Base-by-base conservation (phyloP, 2,888 invertebrate species). In the Tipula vernalis region DNA sequence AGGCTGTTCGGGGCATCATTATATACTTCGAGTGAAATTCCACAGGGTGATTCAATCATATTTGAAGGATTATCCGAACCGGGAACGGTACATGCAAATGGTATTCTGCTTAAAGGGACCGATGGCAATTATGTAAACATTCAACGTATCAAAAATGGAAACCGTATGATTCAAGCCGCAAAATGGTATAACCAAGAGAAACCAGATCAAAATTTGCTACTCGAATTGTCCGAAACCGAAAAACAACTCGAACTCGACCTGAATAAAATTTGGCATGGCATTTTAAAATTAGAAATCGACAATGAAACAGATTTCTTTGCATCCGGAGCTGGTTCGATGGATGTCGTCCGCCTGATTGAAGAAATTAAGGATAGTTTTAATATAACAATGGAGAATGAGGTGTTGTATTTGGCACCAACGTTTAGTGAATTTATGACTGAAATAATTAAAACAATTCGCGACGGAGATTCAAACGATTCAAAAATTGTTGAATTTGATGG, bases 321-420 rank as follows among this genome's bases (percentile, higher is more conserved):
- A 0, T 94, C 94, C n/a, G 99, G 99, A 12, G 99, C 97, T n/a
- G 97, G 98, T 0, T 98, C 98, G 6, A 99, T 99, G 98, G 99
- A 99, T 91, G 98, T 99, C 1, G 98, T 98, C 0, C 90, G 91
- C 12, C 87, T 99, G 86, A 95, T 99, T 0, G 99, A 99, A 91
- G 98, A 99, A 92, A 94, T 98, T 0, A 97, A 97, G 90, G 97
- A 97, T 88, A 92, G 95, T 47, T 93, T 96, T 8, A 94, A 94
- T 88, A 91, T 98, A 0, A 94, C 95, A 86, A 90, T 99, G 10
- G 95, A 96, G 89, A 98, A 98, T 90, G 97, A 97, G 89, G 96
- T 97, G 89, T 95, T 99, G 0, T 99, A 98, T 90, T 97, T 98
- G 97, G 96, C 97, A 8, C 97, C 98, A 0, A 94, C 95, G 0